Conservation (phyloP, 2,113 vertebrate species). For the Muscicapa adusta region DNA sequence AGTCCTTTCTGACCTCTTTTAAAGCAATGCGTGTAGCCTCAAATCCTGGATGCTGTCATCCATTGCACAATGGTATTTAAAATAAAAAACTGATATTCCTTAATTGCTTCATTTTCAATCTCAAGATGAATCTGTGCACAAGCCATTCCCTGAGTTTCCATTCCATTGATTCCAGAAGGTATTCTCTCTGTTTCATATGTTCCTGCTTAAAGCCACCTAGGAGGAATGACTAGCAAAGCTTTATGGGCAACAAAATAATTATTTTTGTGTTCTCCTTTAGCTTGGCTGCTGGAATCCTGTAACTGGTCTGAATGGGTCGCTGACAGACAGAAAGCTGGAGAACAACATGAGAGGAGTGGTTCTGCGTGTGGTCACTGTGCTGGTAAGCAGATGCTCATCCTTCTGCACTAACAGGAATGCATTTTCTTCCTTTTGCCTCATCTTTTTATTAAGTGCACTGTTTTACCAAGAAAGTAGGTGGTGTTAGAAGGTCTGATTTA, state of each 20-base stretch:
- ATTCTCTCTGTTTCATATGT: rapidly evolving
- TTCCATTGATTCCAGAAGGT: neutral
- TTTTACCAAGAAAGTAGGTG: slow-evolving; percentile 67
- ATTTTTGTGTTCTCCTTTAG: slow-evolving; percentile 72
- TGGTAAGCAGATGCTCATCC: slow-evolving; percentile 78
- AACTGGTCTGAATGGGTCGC: slow-evolving; percentile 91
- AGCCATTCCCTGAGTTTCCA: neutral
- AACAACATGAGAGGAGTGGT: slow-evolving; percentile 98
- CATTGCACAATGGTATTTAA: neutral
- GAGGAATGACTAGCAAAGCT: neutral
- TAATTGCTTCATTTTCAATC: slow-evolving; percentile 21
- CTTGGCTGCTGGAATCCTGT: slow-evolving; percentile 96
- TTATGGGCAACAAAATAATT: neutral
- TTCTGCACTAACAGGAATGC: neutral
- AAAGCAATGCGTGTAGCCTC: neutral
- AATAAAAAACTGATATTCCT: neutral
- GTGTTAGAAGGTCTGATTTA: neutral
- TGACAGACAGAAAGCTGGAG: slow-evolving; percentile 95
- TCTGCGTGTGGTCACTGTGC: slow-evolving; percentile 91
- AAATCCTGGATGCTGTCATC: neutral
- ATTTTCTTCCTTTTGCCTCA: slow-evolving; percentile 40
- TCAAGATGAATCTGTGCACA: neutral
- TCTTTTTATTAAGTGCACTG: slow-evolving; percentile 60
- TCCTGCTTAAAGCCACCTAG: neutral
- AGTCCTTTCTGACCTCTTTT: neutral